Base-by-base conservation (phyloP, 1,140 invertebrate genomes). In the Lutraria rhynchaena region DNA sequence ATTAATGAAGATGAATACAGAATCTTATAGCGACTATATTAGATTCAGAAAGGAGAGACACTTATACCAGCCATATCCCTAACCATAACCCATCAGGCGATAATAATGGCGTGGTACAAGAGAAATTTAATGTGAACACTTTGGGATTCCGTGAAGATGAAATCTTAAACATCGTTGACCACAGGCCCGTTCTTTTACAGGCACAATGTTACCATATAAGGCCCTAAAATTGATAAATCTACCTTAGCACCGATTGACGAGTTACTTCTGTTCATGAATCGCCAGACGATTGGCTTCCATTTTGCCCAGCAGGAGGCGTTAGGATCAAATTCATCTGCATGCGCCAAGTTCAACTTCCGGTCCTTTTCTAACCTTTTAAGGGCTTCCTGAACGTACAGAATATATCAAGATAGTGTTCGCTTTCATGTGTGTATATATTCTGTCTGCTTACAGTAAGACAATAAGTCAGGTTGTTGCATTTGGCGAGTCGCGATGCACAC, bases 291-390 rank as follows among this genome's bases (percentile, higher is more conserved):
- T 3, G 77, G 69, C 37, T 81, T 57, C 37, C 44, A 80, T 46
- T 73, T 46, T 15, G 69, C 41, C 88, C 88, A 89, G 41, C 82
- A 82, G 9, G 70, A 77, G 3, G 70, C 53, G n/a, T 33, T 37
- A 24, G 7, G 22, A 9, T 44, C 35, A 22, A 11, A 5, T 2
- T 7, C 15, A n/a, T 69, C 75, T 41, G 19, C 27, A 5, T 53
- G 41, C 63, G 51, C 15, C 58, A 77, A 76, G 37, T 81, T 85
- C 55, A 85, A 83, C 75, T 89, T 89, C 35, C 86, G 67, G 83
- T 87, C 86, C 44, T 86, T 82, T 75, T 89, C 87, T 41, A 89
- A 65, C 49, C 87, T 83, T 60, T 87, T 85, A 37, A 89, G 81
- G 5, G 86, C 86, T 37, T 81, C 65, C 67, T 70, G 49, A 31